These are phyloP conservation scores for Ciona savignyi DNA, from an alignment of 23 tunicate species.

Conservation along the genomic window DNA sequence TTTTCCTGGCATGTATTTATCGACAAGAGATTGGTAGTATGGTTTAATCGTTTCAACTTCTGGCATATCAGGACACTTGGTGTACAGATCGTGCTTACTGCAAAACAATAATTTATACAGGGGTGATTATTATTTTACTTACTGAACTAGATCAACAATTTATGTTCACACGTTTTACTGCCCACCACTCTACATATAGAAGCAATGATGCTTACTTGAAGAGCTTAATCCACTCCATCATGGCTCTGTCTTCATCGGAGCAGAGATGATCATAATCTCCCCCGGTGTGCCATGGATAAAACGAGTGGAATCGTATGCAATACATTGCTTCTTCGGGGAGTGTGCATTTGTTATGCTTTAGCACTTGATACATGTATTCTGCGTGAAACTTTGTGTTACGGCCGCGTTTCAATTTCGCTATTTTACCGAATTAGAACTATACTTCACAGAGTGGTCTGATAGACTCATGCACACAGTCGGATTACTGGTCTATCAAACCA, in stretches of 20 bases:
- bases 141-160: no score
- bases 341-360: constrained; percentile 59
- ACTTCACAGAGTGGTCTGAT: no score
- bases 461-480: no score
- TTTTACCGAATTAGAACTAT: no score
- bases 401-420: no score
- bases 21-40: constrained; percentile 83
- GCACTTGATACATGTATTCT: constrained; percentile 94
- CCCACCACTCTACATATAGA: no score
- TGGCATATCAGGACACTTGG: constrained; percentile 83
- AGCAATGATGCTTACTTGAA: constrained; percentile 97
- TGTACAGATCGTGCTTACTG: constrained; percentile 93
- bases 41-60: constrained; percentile 62
- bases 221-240: constrained; percentile 63
- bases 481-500: no score
- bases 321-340: constrained; percentile 77
- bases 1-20: constrained; percentile 90
- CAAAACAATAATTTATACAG: constrained; percentile 11
- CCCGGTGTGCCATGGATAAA: constrained; percentile 99
- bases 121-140: no score
- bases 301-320: constrained; percentile 83
- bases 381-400: not conserved
- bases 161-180: no score
- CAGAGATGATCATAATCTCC: constrained; percentile 77
- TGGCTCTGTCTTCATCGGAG: constrained; percentile 55